Evolutionary conservation across 1,140 invertebrate species (phyloP).

Genomic region (Drosophila miranda): DNA sequence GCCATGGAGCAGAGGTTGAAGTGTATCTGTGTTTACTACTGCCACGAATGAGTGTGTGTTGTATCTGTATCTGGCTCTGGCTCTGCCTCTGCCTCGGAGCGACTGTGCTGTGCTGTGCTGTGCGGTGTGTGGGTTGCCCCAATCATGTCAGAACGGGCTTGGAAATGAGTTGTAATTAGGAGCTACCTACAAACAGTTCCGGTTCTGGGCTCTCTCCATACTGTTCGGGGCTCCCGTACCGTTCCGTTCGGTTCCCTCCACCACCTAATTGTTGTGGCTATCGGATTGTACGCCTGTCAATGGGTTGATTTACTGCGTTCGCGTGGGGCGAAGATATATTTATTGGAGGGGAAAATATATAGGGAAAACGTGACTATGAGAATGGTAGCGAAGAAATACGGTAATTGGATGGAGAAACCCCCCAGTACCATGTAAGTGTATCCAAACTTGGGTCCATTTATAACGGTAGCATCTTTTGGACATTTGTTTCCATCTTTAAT

Average conservation of each 20-base stretch:
- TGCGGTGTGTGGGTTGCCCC: constrained; percentile 5
- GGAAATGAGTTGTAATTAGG: constrained; percentile 49
- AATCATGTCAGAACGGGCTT: constrained; percentile 28
- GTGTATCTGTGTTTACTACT: neutral
- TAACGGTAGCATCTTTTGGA: too few species aligned
- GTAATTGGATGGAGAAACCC: too few species aligned
- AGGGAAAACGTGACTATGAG: too few species aligned
- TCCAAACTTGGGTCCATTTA: too few species aligned
- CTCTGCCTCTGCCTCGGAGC: neutral
- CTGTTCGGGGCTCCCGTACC: neutral
- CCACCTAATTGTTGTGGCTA: constrained; percentile 22
- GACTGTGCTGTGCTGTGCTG: neutral
- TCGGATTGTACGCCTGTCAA: constrained; percentile 12
- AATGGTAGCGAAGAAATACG: too few species aligned
- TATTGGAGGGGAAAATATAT: too few species aligned
- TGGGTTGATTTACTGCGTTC: constrained; percentile 1
- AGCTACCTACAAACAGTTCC: constrained; percentile 39
- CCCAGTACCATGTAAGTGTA: too few species aligned
- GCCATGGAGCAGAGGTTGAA: constrained; percentile 12
- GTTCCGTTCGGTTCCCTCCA: neutral
- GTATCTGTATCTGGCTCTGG: neutral
- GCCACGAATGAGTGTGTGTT: neutral
- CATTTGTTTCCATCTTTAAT: too few species aligned
- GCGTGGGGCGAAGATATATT: too few species aligned
- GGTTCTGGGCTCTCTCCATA: constrained; percentile 14